Percentiles rank a stretch among this genome's conserved stretches.
Conservation (phyloP, 2,888 invertebrate genomes). For the Caenorhabditis parvicauda region DNA sequence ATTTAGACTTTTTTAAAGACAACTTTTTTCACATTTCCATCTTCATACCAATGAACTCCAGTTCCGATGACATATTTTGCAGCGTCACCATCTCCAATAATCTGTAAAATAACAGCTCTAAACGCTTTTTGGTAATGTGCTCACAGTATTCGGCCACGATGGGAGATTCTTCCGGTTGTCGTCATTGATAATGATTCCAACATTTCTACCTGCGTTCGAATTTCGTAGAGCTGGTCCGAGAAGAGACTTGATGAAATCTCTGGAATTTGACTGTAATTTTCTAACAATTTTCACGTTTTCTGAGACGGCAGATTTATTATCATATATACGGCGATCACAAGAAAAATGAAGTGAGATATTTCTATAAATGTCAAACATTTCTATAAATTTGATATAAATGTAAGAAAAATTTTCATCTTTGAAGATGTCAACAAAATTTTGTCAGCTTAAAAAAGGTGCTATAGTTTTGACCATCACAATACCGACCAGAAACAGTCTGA, state of each 20-base stretch:
- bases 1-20: too few relatives aligned
- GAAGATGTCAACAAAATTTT: too few relatives aligned
- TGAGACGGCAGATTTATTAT: too few relatives aligned
- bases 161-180: slow-evolving; percentile 68
- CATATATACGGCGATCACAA: too few relatives aligned
- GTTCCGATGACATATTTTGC: slow-evolving; percentile 71
- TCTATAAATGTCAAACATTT: slow-evolving; percentile 8
- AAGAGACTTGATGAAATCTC: slow-evolving; percentile 73
- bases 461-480: too few relatives aligned
- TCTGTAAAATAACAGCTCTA: slow-evolving; percentile 1
- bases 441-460: too few relatives aligned
- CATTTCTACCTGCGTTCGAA: slow-evolving; percentile 66
- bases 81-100: slow-evolving; percentile 30
- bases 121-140: slow-evolving; percentile 31
- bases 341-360: too few relatives aligned
- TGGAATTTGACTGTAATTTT: slow-evolving; percentile 66
- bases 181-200: slow-evolving; percentile 76
- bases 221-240: slow-evolving; percentile 75
- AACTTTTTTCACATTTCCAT: slow-evolving; percentile 51
- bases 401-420: too few relatives aligned
- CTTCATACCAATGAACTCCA: slow-evolving; percentile 79
- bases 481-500: too few relatives aligned
- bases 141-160: slow-evolving; percentile 71
- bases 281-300: too few relatives aligned
- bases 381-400: too few relatives aligned